Evolutionary conservation across 2,888 invertebrate species (phyloP).

Genomic region (Chaitophorus viminalis): DNA sequence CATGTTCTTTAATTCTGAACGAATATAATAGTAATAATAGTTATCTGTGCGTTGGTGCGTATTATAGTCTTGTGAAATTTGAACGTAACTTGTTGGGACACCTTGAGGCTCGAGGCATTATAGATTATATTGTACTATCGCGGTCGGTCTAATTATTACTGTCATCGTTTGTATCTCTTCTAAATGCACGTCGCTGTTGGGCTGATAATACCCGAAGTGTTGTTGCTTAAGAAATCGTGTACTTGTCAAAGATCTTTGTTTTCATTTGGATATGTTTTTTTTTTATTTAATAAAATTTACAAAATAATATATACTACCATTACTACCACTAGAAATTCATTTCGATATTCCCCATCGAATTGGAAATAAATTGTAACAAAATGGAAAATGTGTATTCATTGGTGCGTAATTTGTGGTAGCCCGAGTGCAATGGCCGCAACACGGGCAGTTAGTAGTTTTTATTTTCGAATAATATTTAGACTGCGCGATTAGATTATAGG

Average conservation of each 20-base stretch:
- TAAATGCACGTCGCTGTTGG: slow-evolving; percentile 15
- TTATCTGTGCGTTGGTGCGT: background rate
- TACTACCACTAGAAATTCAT: background rate
- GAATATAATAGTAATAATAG: background rate
- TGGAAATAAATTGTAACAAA: slow-evolving; percentile 4
- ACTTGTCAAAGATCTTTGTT: background rate
- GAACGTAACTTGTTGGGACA: slow-evolving; percentile 24
- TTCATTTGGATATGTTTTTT: background rate
- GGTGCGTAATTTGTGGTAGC: slow-evolving; percentile 40
- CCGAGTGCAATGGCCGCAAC: slow-evolving; percentile 22
- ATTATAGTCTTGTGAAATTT: slow-evolving; percentile 14
- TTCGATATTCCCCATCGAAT: background rate
- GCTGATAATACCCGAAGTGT: background rate
- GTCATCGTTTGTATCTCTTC: slow-evolving; percentile 20
- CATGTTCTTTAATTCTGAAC: background rate
- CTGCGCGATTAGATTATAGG: slow-evolving; percentile 17
- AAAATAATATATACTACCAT: background rate
- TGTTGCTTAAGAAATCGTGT: slow-evolving; percentile 16
- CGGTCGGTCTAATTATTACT: slow-evolving; percentile 31
- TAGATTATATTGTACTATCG: background rate
- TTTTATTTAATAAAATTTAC: slow-evolving; percentile 12
- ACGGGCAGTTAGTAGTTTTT: background rate
- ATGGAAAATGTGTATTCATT: slow-evolving; percentile 13
- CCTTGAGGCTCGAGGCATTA: background rate
- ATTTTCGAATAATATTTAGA: slow-evolving; percentile 1